phyloP scores from a whole-genome alignment of 2,113 vertebrate species.

The Callipepla californica region DNA sequence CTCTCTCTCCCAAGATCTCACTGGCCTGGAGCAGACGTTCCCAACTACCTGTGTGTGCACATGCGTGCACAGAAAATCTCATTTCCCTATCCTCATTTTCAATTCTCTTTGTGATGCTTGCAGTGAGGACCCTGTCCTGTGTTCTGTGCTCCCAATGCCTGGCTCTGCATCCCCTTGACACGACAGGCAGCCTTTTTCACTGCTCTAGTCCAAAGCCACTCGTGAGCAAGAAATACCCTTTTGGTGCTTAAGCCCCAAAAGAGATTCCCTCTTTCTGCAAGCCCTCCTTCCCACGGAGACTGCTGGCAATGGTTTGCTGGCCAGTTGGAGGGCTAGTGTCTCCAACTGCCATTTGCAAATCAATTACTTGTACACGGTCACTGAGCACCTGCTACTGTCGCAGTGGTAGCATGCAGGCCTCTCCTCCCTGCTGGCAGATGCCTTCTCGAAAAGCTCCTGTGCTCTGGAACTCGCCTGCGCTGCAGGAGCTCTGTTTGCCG shows the following conservation, averaged over 20 bases:
- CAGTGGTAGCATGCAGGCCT: neutral
- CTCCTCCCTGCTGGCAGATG: neutral
- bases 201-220: neutral
- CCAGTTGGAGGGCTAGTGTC: neutral
- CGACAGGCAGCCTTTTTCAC: neutral
- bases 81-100: neutral
- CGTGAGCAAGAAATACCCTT: neutral
- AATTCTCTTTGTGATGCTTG: neutral
- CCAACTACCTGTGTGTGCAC: fast-evolving
- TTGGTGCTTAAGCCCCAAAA: neutral
- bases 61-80: neutral
- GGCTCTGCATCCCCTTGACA: neutral
- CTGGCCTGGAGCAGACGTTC: neutral
- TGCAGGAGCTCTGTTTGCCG: slow-evolving; percentile 10
- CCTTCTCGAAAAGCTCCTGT: slow-evolving; percentile 1
- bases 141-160: neutral
- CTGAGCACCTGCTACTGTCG: slow-evolving; percentile 6
- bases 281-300: neutral
- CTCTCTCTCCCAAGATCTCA: neutral
- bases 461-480: neutral
- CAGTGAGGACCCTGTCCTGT: fast-evolving
- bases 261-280: neutral
- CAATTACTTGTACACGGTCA: slow-evolving; percentile 11
- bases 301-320: neutral
- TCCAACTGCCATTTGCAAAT: neutral